phyloP scores from a whole-genome alignment of 2,888 invertebrate genomes.

The Drosophila robusta region DNA sequence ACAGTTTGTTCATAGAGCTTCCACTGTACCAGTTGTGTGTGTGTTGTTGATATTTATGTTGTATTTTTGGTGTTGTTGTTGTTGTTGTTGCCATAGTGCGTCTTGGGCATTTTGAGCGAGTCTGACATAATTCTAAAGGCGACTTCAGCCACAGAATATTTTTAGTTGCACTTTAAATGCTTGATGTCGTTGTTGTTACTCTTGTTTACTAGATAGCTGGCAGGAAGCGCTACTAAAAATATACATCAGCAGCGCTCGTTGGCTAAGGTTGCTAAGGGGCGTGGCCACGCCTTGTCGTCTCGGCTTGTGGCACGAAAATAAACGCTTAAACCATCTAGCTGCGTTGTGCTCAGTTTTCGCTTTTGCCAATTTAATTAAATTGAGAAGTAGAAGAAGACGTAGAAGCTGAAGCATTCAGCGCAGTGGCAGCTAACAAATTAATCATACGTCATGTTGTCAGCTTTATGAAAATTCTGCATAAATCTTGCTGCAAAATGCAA shows the following conservation, averaged over 20 bases:
- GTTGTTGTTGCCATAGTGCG: conserved; percentile 25
- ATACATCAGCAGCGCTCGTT: conserved; percentile 25
- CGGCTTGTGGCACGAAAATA: conserved; percentile 45
- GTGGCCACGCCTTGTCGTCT: conserved; percentile 11
- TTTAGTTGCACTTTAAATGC: conserved; percentile 66
- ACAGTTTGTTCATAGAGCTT: conserved; percentile 11
- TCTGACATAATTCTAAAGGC: conserved; percentile 57
- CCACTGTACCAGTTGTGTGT: conserved; percentile 6
- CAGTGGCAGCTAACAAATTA: conserved; percentile 54
- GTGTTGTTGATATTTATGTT: conserved; percentile 18
- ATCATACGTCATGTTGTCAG: conserved; percentile 78
- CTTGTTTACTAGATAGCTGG: conserved; percentile 8
- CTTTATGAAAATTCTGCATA: conserved; percentile 72
- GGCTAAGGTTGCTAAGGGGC: conserved; percentile 6
- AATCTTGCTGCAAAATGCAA: conserved; percentile 68
- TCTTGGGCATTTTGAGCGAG: conserved; percentile 31
- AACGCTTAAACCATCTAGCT: conserved; percentile 37
- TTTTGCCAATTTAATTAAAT: conserved; percentile 68
- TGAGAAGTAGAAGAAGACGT: conserved; percentile 9
- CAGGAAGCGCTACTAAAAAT: conserved; percentile 42
- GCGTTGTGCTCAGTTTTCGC: conserved; percentile 13
- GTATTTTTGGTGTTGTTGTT: conserved; percentile 3
- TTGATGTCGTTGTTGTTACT: conserved; percentile 1
- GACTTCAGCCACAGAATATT: conserved; percentile 48
- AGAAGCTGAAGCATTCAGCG: conserved; percentile 1